phyloP scores from a whole-genome alignment of 2,113 vertebrate genomes.

The Ceuthmochares aereus region DNA sequence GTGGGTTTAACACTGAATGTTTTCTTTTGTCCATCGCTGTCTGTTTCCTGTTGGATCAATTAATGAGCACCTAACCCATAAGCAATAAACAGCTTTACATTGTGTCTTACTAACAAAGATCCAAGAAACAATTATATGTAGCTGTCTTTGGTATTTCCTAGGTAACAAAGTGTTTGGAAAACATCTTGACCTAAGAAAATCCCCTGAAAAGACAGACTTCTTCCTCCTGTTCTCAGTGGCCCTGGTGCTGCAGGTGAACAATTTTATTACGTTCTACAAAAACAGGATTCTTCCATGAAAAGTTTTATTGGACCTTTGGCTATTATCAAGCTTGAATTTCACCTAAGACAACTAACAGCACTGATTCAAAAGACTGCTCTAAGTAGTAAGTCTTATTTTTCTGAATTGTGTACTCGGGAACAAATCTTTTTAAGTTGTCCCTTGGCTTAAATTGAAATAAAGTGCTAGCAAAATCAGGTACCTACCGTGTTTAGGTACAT shows the following conservation, averaged over 20 bases:
- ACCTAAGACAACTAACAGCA: constrained; percentile 43
- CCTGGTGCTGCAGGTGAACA: constrained; percentile 34
- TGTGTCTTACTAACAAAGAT: constrained; percentile 47
- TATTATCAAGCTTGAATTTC: constrained; percentile 39
- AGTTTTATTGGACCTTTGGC: constrained; percentile 60
- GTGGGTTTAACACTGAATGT: neutral
- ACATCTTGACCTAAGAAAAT: constrained; percentile 34
- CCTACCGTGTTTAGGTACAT: neutral
- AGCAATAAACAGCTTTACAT: constrained; percentile 45
- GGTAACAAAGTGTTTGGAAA: constrained; percentile 49
- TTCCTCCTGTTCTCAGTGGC: neutral
- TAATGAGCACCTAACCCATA: constrained; percentile 47
- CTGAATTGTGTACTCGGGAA: constrained; percentile 23
- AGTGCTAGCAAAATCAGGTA: constrained; percentile 51
- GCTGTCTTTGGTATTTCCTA: constrained; percentile 65
- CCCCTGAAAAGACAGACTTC: neutral
- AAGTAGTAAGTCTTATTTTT: constrained; percentile 17
- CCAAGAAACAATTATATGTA: constrained; percentile 26
- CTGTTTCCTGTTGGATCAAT: neutral
- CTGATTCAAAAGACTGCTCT: constrained; percentile 14
- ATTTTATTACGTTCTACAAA: constrained; percentile 23
- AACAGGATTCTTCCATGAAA: constrained; percentile 37
- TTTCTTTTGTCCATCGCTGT: neutral
- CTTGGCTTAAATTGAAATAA: constrained; percentile 70
- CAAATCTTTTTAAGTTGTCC: constrained; percentile 44